These are phyloP conservation scores for Sinocyclocheilus anshuiensis DNA, from an alignment of 2,113 vertebrate genomes.

Conservation along the genomic window DNA sequence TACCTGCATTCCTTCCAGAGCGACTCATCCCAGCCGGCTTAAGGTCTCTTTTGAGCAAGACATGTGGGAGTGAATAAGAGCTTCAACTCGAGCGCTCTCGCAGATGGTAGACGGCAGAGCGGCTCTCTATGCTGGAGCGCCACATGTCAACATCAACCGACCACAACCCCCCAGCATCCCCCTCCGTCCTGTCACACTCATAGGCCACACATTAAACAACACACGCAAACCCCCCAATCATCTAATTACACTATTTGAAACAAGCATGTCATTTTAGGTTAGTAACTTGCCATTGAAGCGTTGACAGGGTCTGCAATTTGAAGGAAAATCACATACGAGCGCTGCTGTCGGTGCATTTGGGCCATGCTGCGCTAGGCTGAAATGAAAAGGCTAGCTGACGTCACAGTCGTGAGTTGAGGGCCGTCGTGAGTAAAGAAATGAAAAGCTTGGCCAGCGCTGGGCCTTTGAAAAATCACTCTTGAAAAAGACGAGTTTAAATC, in stretches of 20 bases:
- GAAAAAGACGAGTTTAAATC: background rate
- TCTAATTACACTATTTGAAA: constrained; percentile 63
- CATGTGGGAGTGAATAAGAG: constrained; percentile 37
- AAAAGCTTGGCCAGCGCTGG: constrained; percentile 21
- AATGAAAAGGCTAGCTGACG: constrained; percentile 51
- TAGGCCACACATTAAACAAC: constrained; percentile 46
- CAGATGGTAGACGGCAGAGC: background rate
- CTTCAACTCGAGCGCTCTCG: background rate
- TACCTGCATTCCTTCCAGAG: constrained; percentile 61
- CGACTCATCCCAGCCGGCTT: constrained; percentile 53
- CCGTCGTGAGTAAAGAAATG: constrained; percentile 34
- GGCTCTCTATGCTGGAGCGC: constrained; percentile 18
- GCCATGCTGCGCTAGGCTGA: constrained; percentile 44
- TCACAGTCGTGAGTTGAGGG: constrained; percentile 41
- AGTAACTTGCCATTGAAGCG: constrained; percentile 59
- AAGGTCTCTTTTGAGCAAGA: constrained; percentile 54
- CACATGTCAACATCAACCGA: constrained; percentile 39
- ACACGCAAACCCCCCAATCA: constrained; percentile 61
- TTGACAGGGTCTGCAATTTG: constrained; percentile 60
- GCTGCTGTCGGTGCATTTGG: constrained; percentile 49
- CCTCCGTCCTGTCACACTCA: constrained; percentile 47
- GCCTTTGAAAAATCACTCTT: constrained; percentile 15
- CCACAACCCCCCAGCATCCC: constrained; percentile 43
- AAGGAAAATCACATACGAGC: constrained; percentile 48
- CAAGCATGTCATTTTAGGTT: constrained; percentile 64